These are phyloP conservation scores for Acestrorhynchus altus DNA, from an alignment of 2,797 vertebrate species.

Conservation along the genomic window DNA sequence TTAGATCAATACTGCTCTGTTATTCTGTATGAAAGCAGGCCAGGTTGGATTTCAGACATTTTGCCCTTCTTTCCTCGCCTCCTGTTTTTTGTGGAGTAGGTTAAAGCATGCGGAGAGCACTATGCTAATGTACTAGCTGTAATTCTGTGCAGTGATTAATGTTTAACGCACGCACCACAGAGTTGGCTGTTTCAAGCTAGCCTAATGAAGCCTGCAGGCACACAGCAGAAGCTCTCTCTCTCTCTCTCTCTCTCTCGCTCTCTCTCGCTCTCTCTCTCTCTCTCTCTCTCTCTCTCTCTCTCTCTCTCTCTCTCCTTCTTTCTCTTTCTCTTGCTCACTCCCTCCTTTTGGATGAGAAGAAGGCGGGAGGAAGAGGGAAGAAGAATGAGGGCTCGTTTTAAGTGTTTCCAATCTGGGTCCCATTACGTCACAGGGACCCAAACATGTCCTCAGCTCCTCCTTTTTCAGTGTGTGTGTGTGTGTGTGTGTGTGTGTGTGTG, in stretches of 20 bases:
- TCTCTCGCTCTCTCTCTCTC: neutral
- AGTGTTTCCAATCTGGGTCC: slow-evolving; percentile 36
- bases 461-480: neutral
- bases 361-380: slow-evolving; percentile 3
- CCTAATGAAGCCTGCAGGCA: slow-evolving; percentile 81
- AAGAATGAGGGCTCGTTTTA: slow-evolving; percentile 42
- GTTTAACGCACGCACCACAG: slow-evolving; percentile 73
- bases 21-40: slow-evolving; percentile 3
- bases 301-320: neutral
- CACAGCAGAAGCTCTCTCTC: slow-evolving; percentile 62
- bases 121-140: slow-evolving; percentile 71
- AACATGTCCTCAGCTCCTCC: slow-evolving; percentile 12
- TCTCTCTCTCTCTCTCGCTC: neutral
- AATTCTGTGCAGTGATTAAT: slow-evolving; percentile 79
- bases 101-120: slow-evolving; percentile 67
- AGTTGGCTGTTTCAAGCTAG: slow-evolving; percentile 78
- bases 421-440: slow-evolving; percentile 37
- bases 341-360: slow-evolving; percentile 20
- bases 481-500: neutral
- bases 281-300: slow-evolving; percentile 1
- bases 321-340: slow-evolving; percentile 1
- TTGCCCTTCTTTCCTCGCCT: neutral
- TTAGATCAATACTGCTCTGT: slow-evolving; percentile 4
- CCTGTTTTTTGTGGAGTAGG: slow-evolving; percentile 57
- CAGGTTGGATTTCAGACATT: slow-evolving; percentile 9